Evolutionary conservation across 2,888 invertebrate genomes (phyloP).

Genomic region (Cosmopolites sordidus): DNA sequence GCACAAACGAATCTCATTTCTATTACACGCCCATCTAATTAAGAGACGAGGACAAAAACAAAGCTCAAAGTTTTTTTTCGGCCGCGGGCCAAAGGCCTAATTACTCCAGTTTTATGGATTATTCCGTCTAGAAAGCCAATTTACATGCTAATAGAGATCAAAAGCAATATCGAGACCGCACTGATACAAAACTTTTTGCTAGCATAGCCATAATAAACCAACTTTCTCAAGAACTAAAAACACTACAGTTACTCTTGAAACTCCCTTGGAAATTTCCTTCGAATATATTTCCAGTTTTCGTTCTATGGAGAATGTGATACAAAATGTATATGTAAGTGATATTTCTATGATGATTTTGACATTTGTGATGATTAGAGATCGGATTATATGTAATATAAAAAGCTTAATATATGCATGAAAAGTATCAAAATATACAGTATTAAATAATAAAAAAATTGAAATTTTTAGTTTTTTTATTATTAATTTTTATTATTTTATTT

Average conservation of each 20-base stretch:
- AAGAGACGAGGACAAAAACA: slow-evolving; percentile 4
- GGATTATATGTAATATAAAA: no score
- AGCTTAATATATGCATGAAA: no score
- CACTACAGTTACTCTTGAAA: background rate
- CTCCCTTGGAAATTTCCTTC: slow-evolving; percentile 1
- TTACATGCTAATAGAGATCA: slow-evolving; percentile 19
- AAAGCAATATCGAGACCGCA: slow-evolving; percentile 2
- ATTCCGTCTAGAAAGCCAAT: slow-evolving; percentile 12
- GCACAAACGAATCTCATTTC: background rate
- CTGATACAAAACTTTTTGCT: slow-evolving; percentile 15
- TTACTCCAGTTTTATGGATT: slow-evolving; percentile 17
- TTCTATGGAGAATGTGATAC: no score
- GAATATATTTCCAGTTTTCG: no score
- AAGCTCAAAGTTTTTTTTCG: background rate
- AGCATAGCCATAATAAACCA: slow-evolving; percentile 14
- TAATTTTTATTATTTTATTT: no score
- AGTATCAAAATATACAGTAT: no score
- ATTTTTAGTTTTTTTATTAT: no score
- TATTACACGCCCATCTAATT: slow-evolving; percentile 1
- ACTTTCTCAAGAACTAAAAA: slow-evolving; percentile 7
- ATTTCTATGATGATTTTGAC: no score
- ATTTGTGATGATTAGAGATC: no score
- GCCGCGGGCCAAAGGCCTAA: slow-evolving; percentile 4
- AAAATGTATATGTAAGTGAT: no score
- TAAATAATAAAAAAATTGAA: no score